Evolutionary conservation across 1,140 invertebrate species (phyloP), one percentile per base, ranked within the genome.

Genomic region (Odontomachus brunneus): DNA sequence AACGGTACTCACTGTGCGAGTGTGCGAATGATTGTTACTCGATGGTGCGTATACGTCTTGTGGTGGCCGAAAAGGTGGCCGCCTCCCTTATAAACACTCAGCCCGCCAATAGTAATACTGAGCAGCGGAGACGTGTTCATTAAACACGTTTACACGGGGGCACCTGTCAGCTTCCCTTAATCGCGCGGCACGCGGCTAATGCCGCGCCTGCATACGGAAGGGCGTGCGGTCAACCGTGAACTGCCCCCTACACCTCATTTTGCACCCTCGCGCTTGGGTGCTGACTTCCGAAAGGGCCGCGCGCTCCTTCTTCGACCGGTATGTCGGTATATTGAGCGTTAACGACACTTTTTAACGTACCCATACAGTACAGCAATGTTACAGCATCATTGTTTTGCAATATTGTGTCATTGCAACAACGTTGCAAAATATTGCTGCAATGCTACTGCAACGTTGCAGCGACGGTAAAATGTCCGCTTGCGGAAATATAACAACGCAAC

Each of bases 81-180:
- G 62, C 38, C 26, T 65, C 49, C 85, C 62, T 90, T 91, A 90
- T 88, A 89, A 87, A 76, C 83, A 83, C 82, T 24, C 57, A 71
- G 51, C 80, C 26, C 73, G 67, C 67, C 14, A 44, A 19, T 72
- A 49, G 82, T 89, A 88, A 90, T 87, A 82, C 82, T 92, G 90
- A 93, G 60, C 86, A 86, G 59, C 72, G 84, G 81, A 90, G 91
- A 92, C 91, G 89, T 91, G 91, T 72, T 93, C 92, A 93, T 85
- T 92, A 92, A 92, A 86, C 92, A 91, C 88, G 87, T 90, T 88
- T 44, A 44, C 38, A 44, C 67, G 66, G 80, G 83, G 86, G 86
- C 85, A 87, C 89, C 84, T 87, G 72, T 88, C 82, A 81, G 84
- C 75, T 80, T 76, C 48, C 74, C 74, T 87, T 89, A 88, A 90